Evolutionary conservation across 2,797 vertebrate genomes (phyloP), one percentile per base, ranked within the genome.

Genomic region (Alectoris magna): DNA sequence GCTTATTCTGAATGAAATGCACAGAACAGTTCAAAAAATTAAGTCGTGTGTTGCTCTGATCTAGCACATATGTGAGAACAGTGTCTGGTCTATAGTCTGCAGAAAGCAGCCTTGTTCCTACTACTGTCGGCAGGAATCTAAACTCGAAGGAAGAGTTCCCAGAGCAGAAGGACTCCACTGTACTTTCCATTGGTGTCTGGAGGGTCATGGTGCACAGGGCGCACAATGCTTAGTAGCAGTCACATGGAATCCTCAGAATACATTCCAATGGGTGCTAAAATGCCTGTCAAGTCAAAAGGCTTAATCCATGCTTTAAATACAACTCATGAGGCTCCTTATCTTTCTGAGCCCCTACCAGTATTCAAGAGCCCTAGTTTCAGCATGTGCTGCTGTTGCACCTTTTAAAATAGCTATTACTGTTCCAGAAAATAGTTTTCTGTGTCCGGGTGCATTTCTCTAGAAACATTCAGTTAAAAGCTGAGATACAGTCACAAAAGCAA

Each of bases 111-210:
- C 38, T 17, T 74, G 39, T 8, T 71, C 11, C 22, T 29, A 67
- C 6, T 0, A 3, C 36, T 72, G 13, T 13, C 11, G 11, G 55
- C 27, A 24, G 36, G 38, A 83, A 16, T 4, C 1, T 3, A 9
- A 43, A 31, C 48, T 88, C 17, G 31, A 24, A 70, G 11, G 24
- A 66, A 41, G 39, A n/a, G 6, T 5, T 12, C 9, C 11, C 19
- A 39, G 11, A 24, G 26, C 9, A 64, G 16, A 31, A 27, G 39
- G 8, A 29, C 21, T 27, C 24, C 26, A 8, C 48, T 5, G 6
- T 14, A 14, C 10, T 7, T 1, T 71, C 24, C 12, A 1, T 1
- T 2, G 41, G 1, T 59, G 15, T 56, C 18, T 75, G n/a, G 4
- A 13, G 18, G 5, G 8, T 0, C 1, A 1, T 8, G 7, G 7